Percentiles rank a stretch among this genome's conserved stretches.
phyloP scores from a whole-genome alignment of 2,113 vertebrate species.

The Cromileptes altivelis region DNA sequence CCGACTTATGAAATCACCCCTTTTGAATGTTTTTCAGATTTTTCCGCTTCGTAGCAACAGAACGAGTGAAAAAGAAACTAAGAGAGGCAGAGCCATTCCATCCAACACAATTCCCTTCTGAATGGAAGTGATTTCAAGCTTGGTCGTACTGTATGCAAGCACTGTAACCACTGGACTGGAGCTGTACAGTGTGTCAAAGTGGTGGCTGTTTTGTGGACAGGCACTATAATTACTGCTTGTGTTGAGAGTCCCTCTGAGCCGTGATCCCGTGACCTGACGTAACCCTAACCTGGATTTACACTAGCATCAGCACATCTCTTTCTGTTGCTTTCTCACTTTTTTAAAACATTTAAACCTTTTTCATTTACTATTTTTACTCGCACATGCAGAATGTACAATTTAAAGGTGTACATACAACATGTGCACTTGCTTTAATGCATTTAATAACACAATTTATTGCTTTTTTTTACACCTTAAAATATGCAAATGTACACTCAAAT shows the following conservation, averaged over 20 bases:
- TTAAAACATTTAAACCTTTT: neutral
- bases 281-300: constrained; percentile 55
- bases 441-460: neutral
- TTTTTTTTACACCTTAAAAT: neutral
- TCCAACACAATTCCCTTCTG: constrained; percentile 13
- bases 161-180: constrained; percentile 56
- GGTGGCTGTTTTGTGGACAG: constrained; percentile 54
- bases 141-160: constrained; percentile 58
- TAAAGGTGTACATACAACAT: neutral
- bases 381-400: neutral
- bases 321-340: constrained; percentile 8
- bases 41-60: constrained; percentile 17
- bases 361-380: neutral
- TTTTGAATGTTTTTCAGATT: neutral
- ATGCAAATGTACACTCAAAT: neutral
- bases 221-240: constrained; percentile 72
- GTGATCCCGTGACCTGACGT: constrained; percentile 65
- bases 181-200: constrained; percentile 67
- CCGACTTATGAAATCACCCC: constrained; percentile 24
- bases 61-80: neutral
- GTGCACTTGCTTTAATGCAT: constrained; percentile 5
- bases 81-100: neutral
- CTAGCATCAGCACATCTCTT: constrained; percentile 24
- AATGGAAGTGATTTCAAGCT: constrained; percentile 37
- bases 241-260: constrained; percentile 46